Evolutionary conservation across 2,888 invertebrate genomes (phyloP).

Genomic region (Agriopis aurantiaria): DNA sequence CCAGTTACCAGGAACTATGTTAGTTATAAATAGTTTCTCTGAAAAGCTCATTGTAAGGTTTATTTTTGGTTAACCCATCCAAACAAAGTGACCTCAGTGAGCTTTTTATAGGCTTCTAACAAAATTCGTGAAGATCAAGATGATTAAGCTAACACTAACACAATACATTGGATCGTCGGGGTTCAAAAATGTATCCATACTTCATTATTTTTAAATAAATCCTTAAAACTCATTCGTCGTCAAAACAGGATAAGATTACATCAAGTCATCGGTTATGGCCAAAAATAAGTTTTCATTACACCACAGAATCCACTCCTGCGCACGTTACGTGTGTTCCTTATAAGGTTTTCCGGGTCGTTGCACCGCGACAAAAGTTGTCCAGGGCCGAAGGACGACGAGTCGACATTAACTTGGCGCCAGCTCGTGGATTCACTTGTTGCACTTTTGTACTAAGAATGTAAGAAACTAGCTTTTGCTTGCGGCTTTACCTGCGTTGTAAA

Average conservation of each 20-base stretch:
- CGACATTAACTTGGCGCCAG: background rate
- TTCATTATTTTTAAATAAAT: background rate
- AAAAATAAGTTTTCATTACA: constrained; percentile 22
- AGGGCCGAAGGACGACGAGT: constrained; percentile 27
- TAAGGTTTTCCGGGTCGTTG: constrained; percentile 39
- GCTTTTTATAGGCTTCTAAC: no score
- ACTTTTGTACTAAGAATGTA: constrained; percentile 3
- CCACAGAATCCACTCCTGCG: constrained; percentile 9
- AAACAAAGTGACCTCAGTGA: no score
- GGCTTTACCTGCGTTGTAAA: no score
- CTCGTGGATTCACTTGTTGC: constrained; percentile 10
- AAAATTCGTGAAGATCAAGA: no score
- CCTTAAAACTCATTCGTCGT: background rate
- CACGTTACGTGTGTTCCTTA: constrained; percentile 23
- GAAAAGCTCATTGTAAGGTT: no score
- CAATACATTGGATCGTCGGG: no score
- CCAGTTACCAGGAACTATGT: no score
- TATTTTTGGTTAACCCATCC: no score
- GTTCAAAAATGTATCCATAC: background rate
- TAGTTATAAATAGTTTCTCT: no score
- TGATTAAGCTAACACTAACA: no score
- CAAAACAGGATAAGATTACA: constrained; percentile 1
- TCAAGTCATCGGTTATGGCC: constrained; percentile 8
- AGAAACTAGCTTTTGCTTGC: background rate
- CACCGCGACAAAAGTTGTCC: constrained; percentile 24